phyloP scores from a whole-genome alignment of 2,888 invertebrate species.

The Eurois occulta region DNA sequence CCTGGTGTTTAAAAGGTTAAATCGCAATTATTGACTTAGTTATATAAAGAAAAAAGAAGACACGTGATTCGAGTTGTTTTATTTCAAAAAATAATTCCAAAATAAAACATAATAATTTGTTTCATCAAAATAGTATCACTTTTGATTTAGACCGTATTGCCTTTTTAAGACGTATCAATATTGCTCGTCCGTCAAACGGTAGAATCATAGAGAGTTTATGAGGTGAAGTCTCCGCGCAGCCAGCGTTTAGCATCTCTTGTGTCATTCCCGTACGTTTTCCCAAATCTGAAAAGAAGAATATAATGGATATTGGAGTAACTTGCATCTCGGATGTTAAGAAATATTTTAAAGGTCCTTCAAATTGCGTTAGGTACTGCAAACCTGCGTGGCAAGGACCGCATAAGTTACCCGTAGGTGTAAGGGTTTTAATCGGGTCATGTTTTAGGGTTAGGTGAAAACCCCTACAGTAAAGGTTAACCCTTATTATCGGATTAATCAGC shows the following conservation, averaged over 20 bases:
- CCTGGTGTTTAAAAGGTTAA: no score
- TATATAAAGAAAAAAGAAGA: neutral
- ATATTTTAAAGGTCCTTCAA: neutral
- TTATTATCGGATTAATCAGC: neutral
- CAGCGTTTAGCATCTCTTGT: slow-evolving; percentile 94
- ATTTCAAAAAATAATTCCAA: slow-evolving; percentile 1
- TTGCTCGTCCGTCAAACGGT: slow-evolving; percentile 28
- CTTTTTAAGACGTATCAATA: slow-evolving; percentile 34
- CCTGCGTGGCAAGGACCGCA: neutral
- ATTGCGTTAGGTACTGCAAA: neutral
- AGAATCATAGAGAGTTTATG: slow-evolving; percentile 65
- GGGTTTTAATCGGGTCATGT: neutral
- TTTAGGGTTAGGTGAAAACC: neutral
- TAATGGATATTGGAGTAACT: neutral
- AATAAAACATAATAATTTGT: slow-evolving; percentile 40
- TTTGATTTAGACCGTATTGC: slow-evolving; percentile 59
- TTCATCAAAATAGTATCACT: slow-evolving; percentile 62
- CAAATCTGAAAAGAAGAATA: slow-evolving; percentile 88
- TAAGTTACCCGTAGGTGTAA: neutral
- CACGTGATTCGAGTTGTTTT: neutral
- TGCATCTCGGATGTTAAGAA: neutral
- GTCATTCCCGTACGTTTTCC: slow-evolving; percentile 94
- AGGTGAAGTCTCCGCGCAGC: slow-evolving; percentile 92
- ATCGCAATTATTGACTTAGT: slow-evolving; percentile 12
- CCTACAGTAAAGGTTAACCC: neutral